These are phyloP conservation scores for Acanthurus lineatus DNA, from an alignment of 2,797 vertebrate species.

Conservation along the genomic window DNA sequence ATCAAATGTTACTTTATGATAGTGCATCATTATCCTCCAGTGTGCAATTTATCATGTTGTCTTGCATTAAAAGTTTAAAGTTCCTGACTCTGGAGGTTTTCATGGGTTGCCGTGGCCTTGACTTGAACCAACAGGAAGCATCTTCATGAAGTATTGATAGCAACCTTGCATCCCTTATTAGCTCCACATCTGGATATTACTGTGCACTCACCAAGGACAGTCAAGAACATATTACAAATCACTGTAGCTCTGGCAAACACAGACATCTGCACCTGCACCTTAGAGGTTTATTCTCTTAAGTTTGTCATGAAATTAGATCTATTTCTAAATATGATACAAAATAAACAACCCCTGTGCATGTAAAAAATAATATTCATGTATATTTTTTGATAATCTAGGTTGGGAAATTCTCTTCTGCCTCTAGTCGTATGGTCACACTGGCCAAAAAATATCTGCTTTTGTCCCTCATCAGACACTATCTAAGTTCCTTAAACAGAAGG, in stretches of 20 bases:
- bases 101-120: constrained; percentile 57
- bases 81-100: constrained; percentile 47
- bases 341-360: constrained; percentile 17
- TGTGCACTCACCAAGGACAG: constrained; percentile 25
- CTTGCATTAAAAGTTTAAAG: background rate
- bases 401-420: constrained; percentile 33
- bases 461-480: constrained; percentile 25
- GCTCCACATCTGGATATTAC: constrained; percentile 37
- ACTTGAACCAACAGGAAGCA: constrained; percentile 15
- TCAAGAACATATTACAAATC: constrained; percentile 20
- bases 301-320: constrained; percentile 38
- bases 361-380: constrained; percentile 38
- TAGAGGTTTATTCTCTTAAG: constrained; percentile 28
- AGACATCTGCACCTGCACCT: constrained; percentile 12
- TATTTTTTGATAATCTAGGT: constrained; percentile 53
- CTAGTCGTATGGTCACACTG: constrained; percentile 6
- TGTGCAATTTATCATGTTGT: background rate
- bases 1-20: constrained; percentile 1
- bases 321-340: constrained; percentile 44
- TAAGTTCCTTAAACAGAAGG: constrained; percentile 31
- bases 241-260: constrained; percentile 13
- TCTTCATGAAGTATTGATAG: constrained; percentile 54
- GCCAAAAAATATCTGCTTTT: constrained; percentile 10
- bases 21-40: background rate
- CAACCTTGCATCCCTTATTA: constrained; percentile 36